Evolutionary conservation across 2,113 vertebrate species (phyloP), one percentile per base, ranked within the genome.

Genomic region (Peucedramus taeniatus): DNA sequence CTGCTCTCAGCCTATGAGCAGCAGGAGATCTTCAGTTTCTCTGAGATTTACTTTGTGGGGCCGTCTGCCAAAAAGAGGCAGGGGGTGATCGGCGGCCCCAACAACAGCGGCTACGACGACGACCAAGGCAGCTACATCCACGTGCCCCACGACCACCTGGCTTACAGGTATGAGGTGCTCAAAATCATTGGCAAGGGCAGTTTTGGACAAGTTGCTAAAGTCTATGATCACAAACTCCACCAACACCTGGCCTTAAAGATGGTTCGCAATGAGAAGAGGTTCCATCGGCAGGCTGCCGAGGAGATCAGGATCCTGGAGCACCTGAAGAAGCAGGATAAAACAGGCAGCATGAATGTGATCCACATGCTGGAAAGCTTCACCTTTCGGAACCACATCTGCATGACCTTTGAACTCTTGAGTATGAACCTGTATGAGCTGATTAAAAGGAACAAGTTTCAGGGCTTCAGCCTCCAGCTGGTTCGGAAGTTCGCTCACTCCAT

Each of bases 391-490:
- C 99, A 99, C 91, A 99, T 99, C 79, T 99, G 99, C 92, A 99
- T 99, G 99, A 99, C 99, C 37, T 99, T 99, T 66, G 99, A 99
- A 91, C 97, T 99, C 94, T 97, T 99, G 79, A 99, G 99, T 97
- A 99, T 99, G 98, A 99, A 99, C 97, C 97, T 99, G 13, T 99
- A 99, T 3, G 99, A 99, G 96, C 98, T 99, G n/a, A 99, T 99
- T 84, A 99, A 99, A 95, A 98, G 99, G 86, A 99, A 99, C 95
- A 99, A 99, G 96, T 99, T 99, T 92, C 99, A 99, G 97, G 99
- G 99, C 47, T 99, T 99, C 96, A 99, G 99, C 33, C 88, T 99
- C 91, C 98, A 99, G 6, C 97, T 99, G 91, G 99, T 99, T 31
- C 98, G 99, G 49, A 99, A 99, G 97, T 99, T 99, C 64, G 99